Percentiles rank a stretch among this genome's conserved stretches.
Evolutionary conservation across 2,797 vertebrate genomes (phyloP).

Genomic region (Phataginus tricuspis): DNA sequence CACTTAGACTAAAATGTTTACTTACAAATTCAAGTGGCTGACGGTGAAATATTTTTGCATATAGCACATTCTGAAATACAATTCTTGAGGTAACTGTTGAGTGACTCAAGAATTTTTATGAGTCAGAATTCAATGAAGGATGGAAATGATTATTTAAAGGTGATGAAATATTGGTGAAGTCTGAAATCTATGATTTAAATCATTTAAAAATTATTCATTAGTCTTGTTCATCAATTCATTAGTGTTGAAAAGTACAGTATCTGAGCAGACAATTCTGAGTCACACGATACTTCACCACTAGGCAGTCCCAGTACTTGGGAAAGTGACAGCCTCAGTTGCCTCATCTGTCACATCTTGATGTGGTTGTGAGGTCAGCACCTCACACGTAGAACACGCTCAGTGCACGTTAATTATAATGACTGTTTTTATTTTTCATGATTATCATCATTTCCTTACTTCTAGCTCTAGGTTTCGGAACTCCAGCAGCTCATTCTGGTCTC

Average conservation of each 20-base stretch:
- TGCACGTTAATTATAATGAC: not conserved
- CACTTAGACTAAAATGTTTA: not conserved
- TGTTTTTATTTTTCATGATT: not conserved
- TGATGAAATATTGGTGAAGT: slow-evolving; percentile 17
- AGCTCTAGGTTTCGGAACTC: slow-evolving; percentile 98
- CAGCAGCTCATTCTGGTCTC: slow-evolving; percentile 97
- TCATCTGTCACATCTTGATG: not conserved
- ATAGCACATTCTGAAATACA: not conserved
- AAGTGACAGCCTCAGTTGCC: not conserved
- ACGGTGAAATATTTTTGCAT: not conserved
- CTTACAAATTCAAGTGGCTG: not conserved
- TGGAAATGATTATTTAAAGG: slow-evolving; percentile 4
- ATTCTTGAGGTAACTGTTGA: not conserved
- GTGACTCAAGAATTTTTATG: not conserved
- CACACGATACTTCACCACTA: not conserved
- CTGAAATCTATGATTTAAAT: slow-evolving; percentile 32
- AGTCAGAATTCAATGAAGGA: slow-evolving; percentile 42
- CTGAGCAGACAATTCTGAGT: not conserved
- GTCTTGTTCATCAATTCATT: not conserved
- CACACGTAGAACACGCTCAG: not conserved
- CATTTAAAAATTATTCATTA: slow-evolving; percentile 20
- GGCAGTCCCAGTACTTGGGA: not conserved
- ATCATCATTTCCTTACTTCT: slow-evolving; percentile 89
- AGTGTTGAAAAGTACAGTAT: not conserved
- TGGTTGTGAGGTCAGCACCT: not conserved